Conservation (phyloP, 1,140 invertebrate species). For the Zaprionus camerounensis region DNA sequence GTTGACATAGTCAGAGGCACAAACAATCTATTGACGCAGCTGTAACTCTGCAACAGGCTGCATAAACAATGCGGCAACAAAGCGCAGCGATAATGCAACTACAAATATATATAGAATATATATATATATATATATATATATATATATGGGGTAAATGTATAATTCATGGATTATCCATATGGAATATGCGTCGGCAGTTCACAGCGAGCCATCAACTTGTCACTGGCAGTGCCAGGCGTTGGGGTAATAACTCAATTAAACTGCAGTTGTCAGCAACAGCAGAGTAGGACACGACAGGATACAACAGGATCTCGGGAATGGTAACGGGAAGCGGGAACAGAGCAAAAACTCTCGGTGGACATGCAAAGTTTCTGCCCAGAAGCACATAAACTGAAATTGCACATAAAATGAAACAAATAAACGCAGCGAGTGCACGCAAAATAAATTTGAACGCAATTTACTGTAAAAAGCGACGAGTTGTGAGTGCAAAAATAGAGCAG, state of each 20-base stretch:
- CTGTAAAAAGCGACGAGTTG: constrained; percentile 19
- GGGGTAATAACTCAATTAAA: constrained; percentile 65
- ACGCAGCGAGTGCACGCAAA: constrained; percentile 30
- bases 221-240: constrained; percentile 2
- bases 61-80: background rate
- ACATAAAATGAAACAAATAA: constrained; percentile 51
- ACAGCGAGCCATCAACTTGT: constrained; percentile 20
- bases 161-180: constrained; percentile 25
- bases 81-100: constrained; percentile 5
- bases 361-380: constrained; percentile 21
- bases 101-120: background rate
- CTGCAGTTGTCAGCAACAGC: constrained; percentile 24
- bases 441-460: constrained; percentile 69
- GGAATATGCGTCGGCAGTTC: background rate
- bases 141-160: constrained; percentile 18
- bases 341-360: constrained; percentile 2
- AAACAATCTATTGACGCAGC: constrained; percentile 2
- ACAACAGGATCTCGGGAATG: background rate
- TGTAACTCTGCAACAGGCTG: constrained; percentile 1
- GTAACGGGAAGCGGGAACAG: background rate
- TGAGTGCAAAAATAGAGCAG: background rate
- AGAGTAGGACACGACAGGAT: background rate
- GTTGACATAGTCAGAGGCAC: constrained; percentile 4
- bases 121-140: background rate
- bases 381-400: constrained; percentile 26